A percentile compares a stretch with the other conserved stretches of the same genome.
Conservation (phyloP, 1,140 invertebrate genomes). For the Drosophila athabasca region DNA sequence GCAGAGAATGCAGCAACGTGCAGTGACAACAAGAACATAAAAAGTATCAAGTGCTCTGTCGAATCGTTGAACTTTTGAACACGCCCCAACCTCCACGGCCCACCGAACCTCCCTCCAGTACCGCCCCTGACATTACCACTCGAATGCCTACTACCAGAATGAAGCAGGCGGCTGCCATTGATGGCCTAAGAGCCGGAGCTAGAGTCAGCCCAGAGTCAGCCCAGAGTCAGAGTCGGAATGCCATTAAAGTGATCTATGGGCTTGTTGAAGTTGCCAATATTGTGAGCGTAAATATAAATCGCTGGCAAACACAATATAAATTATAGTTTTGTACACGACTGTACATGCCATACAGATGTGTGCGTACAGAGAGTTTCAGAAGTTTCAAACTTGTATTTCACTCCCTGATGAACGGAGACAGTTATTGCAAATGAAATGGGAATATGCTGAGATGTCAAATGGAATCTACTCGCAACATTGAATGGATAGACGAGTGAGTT, state of each 20-base stretch:
- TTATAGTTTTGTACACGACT: slow-evolving; percentile 11
- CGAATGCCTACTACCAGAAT: slow-evolving; percentile 34
- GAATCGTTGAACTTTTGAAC: slow-evolving; percentile 42
- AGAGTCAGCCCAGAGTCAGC: neutral
- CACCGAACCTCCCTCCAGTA: neutral
- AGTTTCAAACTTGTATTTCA: too few relatives aligned
- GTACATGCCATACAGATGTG: too few relatives aligned
- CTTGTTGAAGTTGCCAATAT: slow-evolving; percentile 42
- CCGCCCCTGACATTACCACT: slow-evolving; percentile 12
- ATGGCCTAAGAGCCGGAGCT: slow-evolving; percentile 23
- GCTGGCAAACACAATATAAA: slow-evolving; percentile 27
- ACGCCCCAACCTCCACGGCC: slow-evolving; percentile 12
- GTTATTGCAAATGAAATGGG: too few relatives aligned
- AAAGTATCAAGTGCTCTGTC: slow-evolving; percentile 46
- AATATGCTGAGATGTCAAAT: too few relatives aligned
- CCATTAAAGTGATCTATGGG: slow-evolving; percentile 50
- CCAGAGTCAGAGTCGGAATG: slow-evolving; percentile 21
- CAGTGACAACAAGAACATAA: slow-evolving; percentile 47
- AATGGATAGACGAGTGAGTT: too few relatives aligned
- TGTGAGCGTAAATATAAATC: slow-evolving; percentile 42
- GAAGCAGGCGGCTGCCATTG: slow-evolving; percentile 16
- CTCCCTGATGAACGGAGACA: too few relatives aligned
- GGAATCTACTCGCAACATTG: too few relatives aligned
- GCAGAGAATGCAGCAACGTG: slow-evolving; percentile 37
- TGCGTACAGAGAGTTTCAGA: too few relatives aligned